Evolutionary conservation across 2,113 vertebrate genomes (phyloP), one percentile per base, ranked within the genome.

Genomic region (Apistogramma diplotaenia): DNA sequence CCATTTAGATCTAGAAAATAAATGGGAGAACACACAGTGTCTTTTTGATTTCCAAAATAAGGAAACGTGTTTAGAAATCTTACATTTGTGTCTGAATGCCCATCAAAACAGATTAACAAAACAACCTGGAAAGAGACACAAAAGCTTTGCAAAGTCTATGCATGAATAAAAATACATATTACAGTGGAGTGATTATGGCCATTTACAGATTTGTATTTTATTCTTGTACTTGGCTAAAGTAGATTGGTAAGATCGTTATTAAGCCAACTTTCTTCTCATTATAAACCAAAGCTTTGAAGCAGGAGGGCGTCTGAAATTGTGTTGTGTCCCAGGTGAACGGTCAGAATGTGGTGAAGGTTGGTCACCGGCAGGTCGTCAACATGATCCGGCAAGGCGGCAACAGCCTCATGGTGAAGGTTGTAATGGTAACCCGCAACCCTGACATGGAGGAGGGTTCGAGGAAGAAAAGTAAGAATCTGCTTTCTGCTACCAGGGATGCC

Each of bases 371-470:
- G 90, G 97, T 98, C 62, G 97, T 98, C 87, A 97, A 97, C 95
- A 98, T 98, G 97, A 98, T 98, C 89, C 95, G 97, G 10, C 97
- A 98, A 71, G 97, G 97, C 1, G 97, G 97, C 85, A 98, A 98
- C 93, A 97, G 96, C 78, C 95, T 98, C 81, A 97, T 97, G 96
- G 97, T 98, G 65, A 98, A 98, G 91, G 97, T 98, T 79, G 97
- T 98, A 85, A 98, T 98, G 97, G 97, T 98, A 10, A 97, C 96
- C 8, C 94, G 97, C 82, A 97, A 98, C 88, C 97, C 97, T 0
- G 97, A 98, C 93, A 97, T 97, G 96, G 97, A 97, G 51, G 97
- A 98, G 59, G 96, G 96, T 2, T 87, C 95, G 53, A 95, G 96
- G 62, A 98, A 97, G 93, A 98, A 98, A 95, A 96, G 97, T 98